Conservation (phyloP, 2,888 invertebrate species). For the Pterostichus niger region DNA sequence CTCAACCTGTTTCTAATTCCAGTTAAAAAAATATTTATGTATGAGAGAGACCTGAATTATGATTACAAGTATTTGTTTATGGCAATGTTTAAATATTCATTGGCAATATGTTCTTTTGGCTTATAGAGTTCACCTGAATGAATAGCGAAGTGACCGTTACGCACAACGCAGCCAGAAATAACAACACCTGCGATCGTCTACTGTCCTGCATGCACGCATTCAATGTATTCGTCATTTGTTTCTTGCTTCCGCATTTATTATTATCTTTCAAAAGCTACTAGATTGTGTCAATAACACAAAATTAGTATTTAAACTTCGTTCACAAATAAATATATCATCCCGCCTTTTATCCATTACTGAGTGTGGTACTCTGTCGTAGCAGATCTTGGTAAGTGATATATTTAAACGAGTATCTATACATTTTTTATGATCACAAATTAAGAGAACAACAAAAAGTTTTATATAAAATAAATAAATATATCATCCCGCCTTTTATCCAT, state of each 20-base stretch:
- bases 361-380: too few species aligned
- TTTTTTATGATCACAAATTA: too few species aligned
- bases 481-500: too few species aligned
- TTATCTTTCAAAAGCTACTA: slow-evolving; percentile 14
- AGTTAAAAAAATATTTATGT: slow-evolving; percentile 10
- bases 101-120: neutral
- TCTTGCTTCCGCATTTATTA: slow-evolving; percentile 28
- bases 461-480: too few species aligned
- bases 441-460: too few species aligned
- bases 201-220: slow-evolving; percentile 5
- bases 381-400: too few species aligned
- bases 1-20: slow-evolving; percentile 15
- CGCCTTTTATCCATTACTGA: too few species aligned
- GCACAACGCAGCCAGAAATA: slow-evolving; percentile 18
- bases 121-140: neutral
- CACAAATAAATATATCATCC: too few species aligned
- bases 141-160: slow-evolving; percentile 41
- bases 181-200: slow-evolving; percentile 20
- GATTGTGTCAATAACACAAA: neutral
- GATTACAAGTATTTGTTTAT: neutral
- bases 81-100: slow-evolving; percentile 34
- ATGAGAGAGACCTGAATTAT: slow-evolving; percentile 1
- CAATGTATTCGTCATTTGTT: slow-evolving; percentile 25
- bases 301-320: too few species aligned
- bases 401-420: too few species aligned